Conservation (phyloP, 2,113 vertebrate species). For the Osmerus mordax region DNA sequence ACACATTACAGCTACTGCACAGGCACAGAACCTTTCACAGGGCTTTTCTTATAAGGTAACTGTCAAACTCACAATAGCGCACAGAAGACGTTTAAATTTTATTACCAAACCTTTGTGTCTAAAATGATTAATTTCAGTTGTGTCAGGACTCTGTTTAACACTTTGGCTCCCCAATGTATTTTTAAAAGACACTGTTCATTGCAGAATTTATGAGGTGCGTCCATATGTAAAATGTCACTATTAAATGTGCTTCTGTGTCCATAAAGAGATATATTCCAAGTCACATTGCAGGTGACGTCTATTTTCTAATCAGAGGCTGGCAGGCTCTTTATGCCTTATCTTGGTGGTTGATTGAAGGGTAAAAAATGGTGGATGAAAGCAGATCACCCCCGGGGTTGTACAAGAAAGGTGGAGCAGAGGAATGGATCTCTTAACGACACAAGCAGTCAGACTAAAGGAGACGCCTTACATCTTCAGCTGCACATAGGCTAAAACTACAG, state of each 20-base stretch:
- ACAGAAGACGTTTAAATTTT: slow-evolving; percentile 42
- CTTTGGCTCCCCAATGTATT: slow-evolving; percentile 43
- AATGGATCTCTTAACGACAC: too few relatives aligned
- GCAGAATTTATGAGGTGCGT: slow-evolving; percentile 45
- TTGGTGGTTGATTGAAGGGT: slow-evolving; percentile 32
- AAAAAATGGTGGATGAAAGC: slow-evolving; percentile 48
- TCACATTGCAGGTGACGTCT: slow-evolving; percentile 33
- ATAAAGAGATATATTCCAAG: slow-evolving; percentile 39
- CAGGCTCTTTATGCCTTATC: slow-evolving; percentile 25
- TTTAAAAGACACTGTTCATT: slow-evolving; percentile 41
- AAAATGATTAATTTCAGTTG: slow-evolving; percentile 42
- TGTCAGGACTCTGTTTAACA: slow-evolving; percentile 52
- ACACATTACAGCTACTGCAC: too few relatives aligned
- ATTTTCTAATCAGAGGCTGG: slow-evolving; percentile 34
- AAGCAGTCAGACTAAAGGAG: too few relatives aligned
- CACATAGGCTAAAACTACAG: too few relatives aligned
- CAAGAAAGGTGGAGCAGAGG: slow-evolving; percentile 26
- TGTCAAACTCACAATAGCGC: slow-evolving; percentile 39
- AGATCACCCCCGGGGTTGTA: slow-evolving; percentile 31
- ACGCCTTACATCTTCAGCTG: background rate
- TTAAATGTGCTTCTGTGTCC: slow-evolving; percentile 36
- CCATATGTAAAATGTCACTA: slow-evolving; percentile 55
- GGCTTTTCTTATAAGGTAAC: slow-evolving; percentile 33
- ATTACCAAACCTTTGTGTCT: slow-evolving; percentile 33
- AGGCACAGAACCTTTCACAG: background rate